Evolutionary conservation across 2,888 invertebrate genomes (phyloP).

Genomic region (Stomorhina lunata): DNA sequence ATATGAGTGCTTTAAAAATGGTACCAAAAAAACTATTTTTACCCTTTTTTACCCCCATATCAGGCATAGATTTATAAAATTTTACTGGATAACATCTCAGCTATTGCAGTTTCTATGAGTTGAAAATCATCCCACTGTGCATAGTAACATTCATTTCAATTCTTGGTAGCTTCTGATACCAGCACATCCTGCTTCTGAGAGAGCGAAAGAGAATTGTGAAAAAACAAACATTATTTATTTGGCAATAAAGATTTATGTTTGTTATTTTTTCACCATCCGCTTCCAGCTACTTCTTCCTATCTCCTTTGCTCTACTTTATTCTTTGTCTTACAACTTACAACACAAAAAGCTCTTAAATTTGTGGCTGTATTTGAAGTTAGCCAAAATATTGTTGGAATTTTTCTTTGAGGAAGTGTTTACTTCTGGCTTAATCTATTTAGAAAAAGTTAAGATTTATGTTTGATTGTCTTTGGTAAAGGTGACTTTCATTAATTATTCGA

Average conservation of each 20-base stretch:
- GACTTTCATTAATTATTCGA: constrained; percentile 52
- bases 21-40: too few relatives aligned
- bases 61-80: too few relatives aligned
- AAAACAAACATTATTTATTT: constrained; percentile 65
- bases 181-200: constrained; percentile 16
- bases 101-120: too few relatives aligned
- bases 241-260: constrained; percentile 63
- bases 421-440: constrained; percentile 15
- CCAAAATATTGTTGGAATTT: not conserved
- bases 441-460: constrained; percentile 45
- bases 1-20: too few relatives aligned
- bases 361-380: not conserved
- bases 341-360: constrained; percentile 17
- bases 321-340: not conserved
- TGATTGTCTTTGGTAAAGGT: constrained; percentile 40
- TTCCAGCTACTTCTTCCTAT: not conserved
- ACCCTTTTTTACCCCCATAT: too few relatives aligned
- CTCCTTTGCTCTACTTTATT: not conserved
- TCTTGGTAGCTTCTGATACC: constrained; percentile 23
- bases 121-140: too few relatives aligned
- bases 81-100: too few relatives aligned
- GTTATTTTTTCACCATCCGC: constrained; percentile 8
- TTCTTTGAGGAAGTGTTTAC: constrained; percentile 1
- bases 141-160: not conserved
- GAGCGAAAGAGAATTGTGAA: constrained; percentile 14